Conservation (phyloP, 2,113 vertebrate genomes). For the cattle (Bos taurus) region DNA sequence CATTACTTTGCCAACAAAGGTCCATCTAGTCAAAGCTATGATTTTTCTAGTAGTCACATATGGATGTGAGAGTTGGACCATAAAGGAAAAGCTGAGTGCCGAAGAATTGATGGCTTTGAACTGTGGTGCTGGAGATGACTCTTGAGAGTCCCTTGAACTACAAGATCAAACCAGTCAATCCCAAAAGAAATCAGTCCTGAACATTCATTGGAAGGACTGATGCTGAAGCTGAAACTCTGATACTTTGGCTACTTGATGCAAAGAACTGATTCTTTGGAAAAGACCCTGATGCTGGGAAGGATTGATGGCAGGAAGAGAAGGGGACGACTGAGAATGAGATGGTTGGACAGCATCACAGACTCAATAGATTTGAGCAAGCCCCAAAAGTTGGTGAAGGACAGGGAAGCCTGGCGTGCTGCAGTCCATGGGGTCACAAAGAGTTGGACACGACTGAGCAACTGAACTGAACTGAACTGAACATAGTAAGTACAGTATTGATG, state of each 20-base stretch:
- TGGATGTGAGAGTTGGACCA: not conserved
- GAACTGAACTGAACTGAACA: no score
- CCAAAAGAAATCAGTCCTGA: not conserved
- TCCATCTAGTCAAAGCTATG: not conserved
- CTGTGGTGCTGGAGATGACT: not conserved
- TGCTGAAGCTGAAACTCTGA: not conserved
- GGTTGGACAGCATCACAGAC: not conserved
- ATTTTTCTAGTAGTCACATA: not conserved
- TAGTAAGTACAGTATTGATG: not conserved
- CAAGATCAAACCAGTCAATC: not conserved
- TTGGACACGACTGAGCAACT: not conserved
- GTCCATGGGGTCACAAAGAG: not conserved
- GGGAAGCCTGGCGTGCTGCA: not conserved
- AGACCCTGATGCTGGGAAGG: not conserved
- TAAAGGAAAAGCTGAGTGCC: not conserved
- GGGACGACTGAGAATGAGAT: not conserved
- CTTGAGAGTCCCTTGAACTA: not conserved
- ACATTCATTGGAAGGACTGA: not conserved
- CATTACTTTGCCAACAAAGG: not conserved
- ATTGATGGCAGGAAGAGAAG: not conserved
- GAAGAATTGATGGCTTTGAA: not conserved
- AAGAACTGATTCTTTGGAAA: not conserved
- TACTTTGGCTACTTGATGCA: not conserved
- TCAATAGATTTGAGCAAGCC: not conserved
- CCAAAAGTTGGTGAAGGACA: not conserved